Evolutionary conservation across 1,140 invertebrate genomes (phyloP).

Genomic region (Drosophila auraria): DNA sequence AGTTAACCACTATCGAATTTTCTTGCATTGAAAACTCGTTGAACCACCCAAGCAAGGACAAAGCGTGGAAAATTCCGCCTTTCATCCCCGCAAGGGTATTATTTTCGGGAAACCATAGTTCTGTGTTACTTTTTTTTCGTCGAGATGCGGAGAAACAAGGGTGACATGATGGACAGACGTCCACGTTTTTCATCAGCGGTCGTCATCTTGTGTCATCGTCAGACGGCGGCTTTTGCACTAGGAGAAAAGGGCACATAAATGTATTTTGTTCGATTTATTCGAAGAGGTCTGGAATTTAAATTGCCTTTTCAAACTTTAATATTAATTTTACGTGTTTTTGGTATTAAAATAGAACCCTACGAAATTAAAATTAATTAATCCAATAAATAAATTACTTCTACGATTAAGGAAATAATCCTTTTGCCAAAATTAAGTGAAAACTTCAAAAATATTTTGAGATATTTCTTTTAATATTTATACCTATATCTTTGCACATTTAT

Average conservation of each 20-base stretch:
- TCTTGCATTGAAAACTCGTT: slow-evolving; percentile 40
- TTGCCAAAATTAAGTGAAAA: too few relatives aligned
- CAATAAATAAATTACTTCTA: too few relatives aligned
- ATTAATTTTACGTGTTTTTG: too few relatives aligned
- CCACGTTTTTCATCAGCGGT: slow-evolving; percentile 82
- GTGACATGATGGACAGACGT: slow-evolving; percentile 81
- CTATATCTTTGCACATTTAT: too few relatives aligned
- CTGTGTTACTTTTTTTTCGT: slow-evolving; percentile 48
- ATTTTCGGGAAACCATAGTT: slow-evolving; percentile 73
- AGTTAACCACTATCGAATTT: not conserved
- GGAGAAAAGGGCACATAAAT: slow-evolving; percentile 8
- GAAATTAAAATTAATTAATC: too few relatives aligned
- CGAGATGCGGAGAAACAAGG: slow-evolving; percentile 60
- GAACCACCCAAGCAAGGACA: slow-evolving; percentile 38
- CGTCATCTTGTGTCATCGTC: slow-evolving; percentile 82
- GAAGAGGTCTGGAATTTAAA: too few relatives aligned
- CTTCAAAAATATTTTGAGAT: too few relatives aligned
- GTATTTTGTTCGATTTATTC: too few relatives aligned
- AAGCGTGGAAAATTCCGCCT: slow-evolving; percentile 72
- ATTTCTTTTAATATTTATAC: too few relatives aligned
- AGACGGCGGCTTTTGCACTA: slow-evolving; percentile 56
- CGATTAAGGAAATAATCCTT: too few relatives aligned
- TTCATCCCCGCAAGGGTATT: slow-evolving; percentile 70
- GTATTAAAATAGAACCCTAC: too few relatives aligned
- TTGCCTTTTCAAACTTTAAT: too few relatives aligned